These are phyloP conservation scores for Drosophila flavopinicola DNA, from an alignment of 2,888 invertebrate species.

Conservation along the genomic window DNA sequence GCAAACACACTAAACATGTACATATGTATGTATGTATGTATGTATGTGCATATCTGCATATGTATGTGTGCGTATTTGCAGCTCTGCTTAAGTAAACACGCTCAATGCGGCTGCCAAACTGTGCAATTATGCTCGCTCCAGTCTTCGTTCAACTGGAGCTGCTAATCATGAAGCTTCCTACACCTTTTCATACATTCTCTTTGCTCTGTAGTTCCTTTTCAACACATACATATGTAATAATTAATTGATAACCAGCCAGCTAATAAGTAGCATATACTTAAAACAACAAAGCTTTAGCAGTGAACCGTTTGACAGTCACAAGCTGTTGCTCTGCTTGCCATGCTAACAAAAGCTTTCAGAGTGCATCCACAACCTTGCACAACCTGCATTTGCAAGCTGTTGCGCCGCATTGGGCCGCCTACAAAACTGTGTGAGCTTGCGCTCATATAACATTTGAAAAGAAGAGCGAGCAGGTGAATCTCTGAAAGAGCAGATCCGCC, in stretches of 20 bases:
- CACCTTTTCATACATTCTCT: not conserved
- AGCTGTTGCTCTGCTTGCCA: not conserved
- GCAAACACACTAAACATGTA: constrained; percentile 6
- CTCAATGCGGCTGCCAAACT: not conserved
- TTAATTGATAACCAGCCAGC: no score
- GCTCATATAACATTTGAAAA: no score
- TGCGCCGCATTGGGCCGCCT: not conserved
- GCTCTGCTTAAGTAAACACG: constrained; percentile 1
- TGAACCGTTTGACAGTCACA: not conserved
- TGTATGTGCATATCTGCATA: not conserved
- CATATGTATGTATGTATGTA: no score
- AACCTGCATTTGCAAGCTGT: no score
- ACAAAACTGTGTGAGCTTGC: no score
- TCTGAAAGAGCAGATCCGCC: not conserved
- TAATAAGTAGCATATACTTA: not conserved
- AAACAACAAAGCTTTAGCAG: not conserved
- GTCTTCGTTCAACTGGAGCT: not conserved
- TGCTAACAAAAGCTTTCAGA: not conserved
- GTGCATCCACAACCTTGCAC: no score
- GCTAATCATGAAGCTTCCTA: not conserved
- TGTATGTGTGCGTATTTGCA: not conserved
- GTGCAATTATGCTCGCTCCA: not conserved
- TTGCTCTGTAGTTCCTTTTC: no score
- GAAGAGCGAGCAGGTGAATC: no score
- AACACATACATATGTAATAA: no score